Conservation (phyloP, 2,888 invertebrate species). For the Lysandra coridon region DNA sequence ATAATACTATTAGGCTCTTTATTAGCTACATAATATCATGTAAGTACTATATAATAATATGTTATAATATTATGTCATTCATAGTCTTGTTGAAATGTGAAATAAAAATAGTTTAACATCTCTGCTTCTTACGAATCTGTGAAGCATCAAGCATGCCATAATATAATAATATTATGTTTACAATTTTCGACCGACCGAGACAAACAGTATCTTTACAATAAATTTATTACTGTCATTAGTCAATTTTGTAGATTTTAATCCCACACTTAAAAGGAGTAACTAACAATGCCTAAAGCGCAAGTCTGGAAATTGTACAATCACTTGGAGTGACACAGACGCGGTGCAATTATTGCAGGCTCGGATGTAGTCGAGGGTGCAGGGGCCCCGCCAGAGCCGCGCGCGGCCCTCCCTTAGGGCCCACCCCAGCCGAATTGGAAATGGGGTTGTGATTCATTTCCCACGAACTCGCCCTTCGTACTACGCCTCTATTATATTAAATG, state of each 20-base stretch:
- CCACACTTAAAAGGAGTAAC: not conserved
- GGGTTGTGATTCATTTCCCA: constrained; percentile 80
- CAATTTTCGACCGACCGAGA: not conserved
- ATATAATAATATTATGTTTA: no score
- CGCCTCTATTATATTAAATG: constrained; percentile 41
- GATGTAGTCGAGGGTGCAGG: constrained; percentile 71
- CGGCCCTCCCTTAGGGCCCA: constrained; percentile 54
- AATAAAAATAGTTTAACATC: no score
- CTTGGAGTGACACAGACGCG: constrained; percentile 44
- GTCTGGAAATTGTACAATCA: constrained; percentile 18
- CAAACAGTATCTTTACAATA: not conserved
- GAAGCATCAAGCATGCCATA: no score
- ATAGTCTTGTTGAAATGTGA: no score
- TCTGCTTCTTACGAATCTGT: no score
- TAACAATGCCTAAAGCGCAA: not conserved
- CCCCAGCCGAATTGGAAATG: constrained; percentile 73
- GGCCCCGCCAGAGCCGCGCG: constrained; percentile 42
- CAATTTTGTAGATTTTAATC: not conserved
- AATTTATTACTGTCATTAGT: not conserved
- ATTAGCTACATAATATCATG: no score
- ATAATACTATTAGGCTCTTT: no score
- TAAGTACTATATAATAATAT: no score
- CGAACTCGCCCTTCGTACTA: constrained; percentile 64
- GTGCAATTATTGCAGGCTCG: constrained; percentile 71
- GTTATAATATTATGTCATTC: no score